These are phyloP conservation scores for Falco biarmicus DNA, from an alignment of 2,797 vertebrate species.

Conservation along the genomic window DNA sequence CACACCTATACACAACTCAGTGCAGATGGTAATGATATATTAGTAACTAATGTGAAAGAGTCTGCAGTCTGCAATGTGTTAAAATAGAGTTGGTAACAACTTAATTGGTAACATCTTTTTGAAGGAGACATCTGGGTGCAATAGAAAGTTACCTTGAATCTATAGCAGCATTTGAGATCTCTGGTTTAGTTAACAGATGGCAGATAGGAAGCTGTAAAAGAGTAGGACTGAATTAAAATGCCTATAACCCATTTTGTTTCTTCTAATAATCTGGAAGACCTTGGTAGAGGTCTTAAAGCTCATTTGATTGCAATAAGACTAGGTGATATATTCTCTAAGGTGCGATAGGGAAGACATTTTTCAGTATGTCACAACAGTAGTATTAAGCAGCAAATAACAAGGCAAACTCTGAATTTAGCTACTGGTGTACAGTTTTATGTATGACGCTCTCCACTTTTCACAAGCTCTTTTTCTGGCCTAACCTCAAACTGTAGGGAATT, in stretches of 20 bases:
- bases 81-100: not conserved
- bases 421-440: not conserved
- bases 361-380: not conserved
- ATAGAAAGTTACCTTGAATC: constrained; percentile 39
- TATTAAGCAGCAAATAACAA: not conserved
- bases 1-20: accelerated
- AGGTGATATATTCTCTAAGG: not conserved
- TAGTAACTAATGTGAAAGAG: not conserved
- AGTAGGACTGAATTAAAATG: constrained; percentile 18
- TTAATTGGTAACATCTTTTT: not conserved
- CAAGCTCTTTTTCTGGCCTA: not conserved
- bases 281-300: constrained; percentile 49
- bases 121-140: constrained; percentile 9
- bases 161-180: constrained; percentile 1
- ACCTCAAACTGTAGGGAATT: not conserved
- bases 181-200: constrained; percentile 52
- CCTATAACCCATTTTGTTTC: constrained; percentile 14
- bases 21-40: not conserved
- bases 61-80: not conserved
- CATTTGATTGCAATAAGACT: not conserved
- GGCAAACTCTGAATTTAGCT: not conserved
- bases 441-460: not conserved
- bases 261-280: constrained; percentile 35
- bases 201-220: constrained; percentile 25
- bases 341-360: not conserved